A percentile compares a stretch with the other conserved stretches of the same genome.
These are phyloP conservation scores for Taxidea taxus DNA, from an alignment of 2,113 vertebrate species.

Conservation along the genomic window DNA sequence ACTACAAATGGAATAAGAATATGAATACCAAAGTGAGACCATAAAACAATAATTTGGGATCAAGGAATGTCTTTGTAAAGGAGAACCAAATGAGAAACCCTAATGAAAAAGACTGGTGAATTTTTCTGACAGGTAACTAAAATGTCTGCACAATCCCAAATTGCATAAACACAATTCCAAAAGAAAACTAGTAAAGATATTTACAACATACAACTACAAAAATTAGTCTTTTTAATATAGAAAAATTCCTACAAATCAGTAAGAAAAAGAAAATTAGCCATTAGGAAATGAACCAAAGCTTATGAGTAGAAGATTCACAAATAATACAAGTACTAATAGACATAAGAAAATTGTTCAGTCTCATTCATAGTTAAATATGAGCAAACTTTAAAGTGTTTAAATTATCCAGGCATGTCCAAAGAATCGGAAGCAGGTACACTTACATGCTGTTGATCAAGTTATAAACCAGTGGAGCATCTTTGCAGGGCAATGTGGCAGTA, in stretches of 20 bases:
- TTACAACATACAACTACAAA: background rate
- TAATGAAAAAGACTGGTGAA: background rate
- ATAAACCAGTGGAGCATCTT: background rate
- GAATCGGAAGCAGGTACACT: background rate
- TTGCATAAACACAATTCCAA: background rate
- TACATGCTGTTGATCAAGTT: background rate
- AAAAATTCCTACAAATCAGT: background rate
- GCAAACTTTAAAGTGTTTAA: background rate
- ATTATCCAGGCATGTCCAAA: background rate
- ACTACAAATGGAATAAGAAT: background rate
- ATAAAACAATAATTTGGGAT: background rate
- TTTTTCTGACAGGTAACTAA: background rate
- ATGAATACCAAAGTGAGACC: background rate
- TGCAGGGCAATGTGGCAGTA: background rate
- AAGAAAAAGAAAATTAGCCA: background rate
- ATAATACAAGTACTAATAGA: background rate
- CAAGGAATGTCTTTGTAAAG: background rate
- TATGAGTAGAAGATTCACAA: background rate
- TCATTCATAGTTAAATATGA: background rate
- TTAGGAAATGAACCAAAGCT: background rate
- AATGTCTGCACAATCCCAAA: background rate
- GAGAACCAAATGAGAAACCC: background rate
- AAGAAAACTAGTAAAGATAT: background rate
- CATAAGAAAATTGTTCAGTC: background rate
- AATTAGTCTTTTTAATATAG: background rate